A percentile compares a stretch with the other conserved stretches of the same genome.
phyloP scores from a whole-genome alignment of 2,797 vertebrate genomes.

The Smutsia temminckii region DNA sequence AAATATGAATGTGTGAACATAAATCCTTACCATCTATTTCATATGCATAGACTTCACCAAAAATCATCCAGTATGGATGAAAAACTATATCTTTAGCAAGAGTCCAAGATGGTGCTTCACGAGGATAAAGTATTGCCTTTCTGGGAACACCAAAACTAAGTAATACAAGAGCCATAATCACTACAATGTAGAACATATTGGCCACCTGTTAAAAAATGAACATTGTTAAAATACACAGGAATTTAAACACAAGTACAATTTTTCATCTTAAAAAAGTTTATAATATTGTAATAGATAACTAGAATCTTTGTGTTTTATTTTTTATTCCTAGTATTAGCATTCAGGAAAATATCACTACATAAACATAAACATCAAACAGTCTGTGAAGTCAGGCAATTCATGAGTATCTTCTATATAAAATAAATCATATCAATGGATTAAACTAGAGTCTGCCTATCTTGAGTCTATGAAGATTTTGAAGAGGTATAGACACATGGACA shows the following conservation, averaged over 20 bases:
- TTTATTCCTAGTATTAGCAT: slow-evolving; percentile 25
- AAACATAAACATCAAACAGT: not conserved
- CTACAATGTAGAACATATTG: slow-evolving; percentile 99
- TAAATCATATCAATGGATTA: not conserved
- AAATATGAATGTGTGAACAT: slow-evolving; percentile 43
- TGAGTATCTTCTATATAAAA: not conserved
- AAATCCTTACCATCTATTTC: slow-evolving; percentile 96
- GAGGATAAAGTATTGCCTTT: slow-evolving; percentile 96
- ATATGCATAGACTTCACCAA: slow-evolving; percentile 99
- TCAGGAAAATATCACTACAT: not conserved
- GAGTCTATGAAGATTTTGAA: not conserved
- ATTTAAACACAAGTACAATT: slow-evolving; percentile 42
- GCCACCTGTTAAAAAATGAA: slow-evolving; percentile 90
- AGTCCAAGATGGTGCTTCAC: slow-evolving; percentile 93
- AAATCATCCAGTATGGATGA: slow-evolving; percentile 99
- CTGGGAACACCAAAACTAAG: slow-evolving; percentile 97
- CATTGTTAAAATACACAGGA: slow-evolving; percentile 40
- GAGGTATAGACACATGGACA: not conserved
- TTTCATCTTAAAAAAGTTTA: slow-evolving; percentile 42
- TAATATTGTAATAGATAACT: not conserved
- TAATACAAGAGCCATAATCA: slow-evolving; percentile 97
- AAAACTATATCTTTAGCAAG: slow-evolving; percentile 97
- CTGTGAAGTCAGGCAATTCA: not conserved
- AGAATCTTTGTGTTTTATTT: slow-evolving; percentile 39
- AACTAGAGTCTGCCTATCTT: not conserved